Evolutionary conservation across 2,797 vertebrate genomes (phyloP), one percentile per base, ranked within the genome.

Genomic region (Linurgus olivaceus): DNA sequence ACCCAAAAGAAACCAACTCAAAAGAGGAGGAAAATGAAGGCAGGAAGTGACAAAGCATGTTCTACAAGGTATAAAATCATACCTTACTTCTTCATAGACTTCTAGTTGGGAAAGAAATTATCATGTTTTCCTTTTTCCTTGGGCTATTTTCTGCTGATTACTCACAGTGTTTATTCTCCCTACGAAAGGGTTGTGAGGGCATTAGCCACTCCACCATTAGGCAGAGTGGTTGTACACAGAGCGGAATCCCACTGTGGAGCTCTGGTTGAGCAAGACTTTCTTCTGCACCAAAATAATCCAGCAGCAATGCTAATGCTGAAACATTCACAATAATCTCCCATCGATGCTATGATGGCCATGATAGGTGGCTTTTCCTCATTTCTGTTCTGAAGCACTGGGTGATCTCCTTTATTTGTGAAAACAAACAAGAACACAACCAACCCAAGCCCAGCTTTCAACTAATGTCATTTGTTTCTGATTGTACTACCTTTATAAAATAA

Each of bases 391-490:
- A 88, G 57, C 38, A 28, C 72, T 73, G 15, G 63, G 25, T 47
- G 33, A 59, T 71, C 76, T 87, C 88, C 57, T 74, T 84, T 74
- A 58, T 79, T 85, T 96, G 79, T 82, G 71, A 77, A 89, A 88
- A 20, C 1, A 37, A 57, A 21, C 17, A 31, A 94, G 67, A 52
- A 83, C 84, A 85, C 84, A 84, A 44, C 7, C 24, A 51, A 50
- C 11, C n/a, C 24, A 63, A 57, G 9, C 15, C 74, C 13, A 45
- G 8, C 37, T 95, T 79, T 93, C 62, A 92, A 81, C 71, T 88
- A 54, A 61, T 47, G 67, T 31, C 6, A 44, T 82, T 88, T 94
- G 7, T 67, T 81, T 40, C n/a, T 9, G 4, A 71, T 23, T 40
- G 9, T 26, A 47, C 7, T 59, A 9, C 5, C 35, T 40, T 55